Base-by-base conservation (phyloP, 2,113 vertebrate genomes). In the Callipepla californica region DNA sequence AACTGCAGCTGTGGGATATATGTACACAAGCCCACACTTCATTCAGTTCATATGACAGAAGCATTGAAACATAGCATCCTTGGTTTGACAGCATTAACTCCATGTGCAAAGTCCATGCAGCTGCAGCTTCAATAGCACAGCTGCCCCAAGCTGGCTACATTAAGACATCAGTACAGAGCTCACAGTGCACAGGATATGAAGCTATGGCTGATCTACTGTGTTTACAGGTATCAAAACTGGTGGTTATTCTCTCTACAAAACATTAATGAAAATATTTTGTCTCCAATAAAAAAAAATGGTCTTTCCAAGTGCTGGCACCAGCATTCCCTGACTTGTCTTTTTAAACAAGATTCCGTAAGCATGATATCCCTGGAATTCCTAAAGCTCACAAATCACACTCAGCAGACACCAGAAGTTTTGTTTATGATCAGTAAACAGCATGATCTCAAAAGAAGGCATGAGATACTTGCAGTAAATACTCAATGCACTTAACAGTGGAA, bases 301-400 rank as follows among this genome's bases (percentile, higher is more conserved):
- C 55, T 50, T 68, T 61, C 8, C 57, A 36, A 21, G 26, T 84
- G 26, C 21, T 21, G 30, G 40, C n/a, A 90, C 19, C 21, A 87
- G 8, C 12, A 89, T 59, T 86, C 88, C 66, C 42, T 78, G 9
- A 44, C n/a, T 82, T 82, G 34, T 51, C 44, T 18, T 85, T 84
- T 73, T 73, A 53, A 72, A 76, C 1, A 18, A 0, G 0, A 75
- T 6, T 20, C 5, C 1, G 44, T 59, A 62, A 5, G 14, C 15
- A 53, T 28, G 14, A 28, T 53, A 53, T 47, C 83, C 69, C 73
- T 78, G 62, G 81, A 84, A 92, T 76, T 8, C 20, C 36, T 36
- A 32, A 59, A 93, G 20, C 51, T 76, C n/a, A 69, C 34, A 92
- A 80, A 68, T 68, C 32, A 83, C 38, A 45, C 26, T 80, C 13